Evolutionary conservation across 2,113 vertebrate genomes (phyloP).

Genomic region (Ammospiza caudacuta): DNA sequence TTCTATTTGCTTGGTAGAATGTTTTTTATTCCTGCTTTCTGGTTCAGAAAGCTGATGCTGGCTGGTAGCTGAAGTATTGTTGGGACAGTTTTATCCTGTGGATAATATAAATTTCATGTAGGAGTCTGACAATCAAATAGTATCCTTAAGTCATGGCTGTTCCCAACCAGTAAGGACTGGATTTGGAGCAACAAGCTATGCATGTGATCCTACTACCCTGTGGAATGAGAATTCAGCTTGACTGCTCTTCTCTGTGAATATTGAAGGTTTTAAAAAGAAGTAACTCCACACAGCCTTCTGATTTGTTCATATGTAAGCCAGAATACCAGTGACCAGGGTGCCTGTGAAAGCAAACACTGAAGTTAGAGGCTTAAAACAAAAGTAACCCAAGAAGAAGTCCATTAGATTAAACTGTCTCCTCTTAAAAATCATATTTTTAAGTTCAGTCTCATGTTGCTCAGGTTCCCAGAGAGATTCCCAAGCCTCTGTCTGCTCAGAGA

Average conservation of each 20-base stretch:
- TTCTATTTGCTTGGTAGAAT: neutral
- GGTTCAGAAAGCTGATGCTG: neutral
- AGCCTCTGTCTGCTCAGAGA: neutral
- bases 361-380: constrained; percentile 53
- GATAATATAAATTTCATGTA: neutral
- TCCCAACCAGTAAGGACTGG: neutral
- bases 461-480: neutral
- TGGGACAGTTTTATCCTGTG: neutral
- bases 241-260: neutral
- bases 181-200: neutral
- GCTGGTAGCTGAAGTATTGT: neutral
- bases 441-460: neutral
- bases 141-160: neutral
- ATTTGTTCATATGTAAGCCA: constrained; percentile 89
- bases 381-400: neutral
- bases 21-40: neutral
- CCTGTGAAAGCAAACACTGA: constrained; percentile 76
- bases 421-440: neutral
- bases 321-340: constrained; percentile 88
- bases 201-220: neutral
- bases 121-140: neutral
- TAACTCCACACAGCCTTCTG: constrained; percentile 78
- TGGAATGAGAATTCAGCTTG: neutral
- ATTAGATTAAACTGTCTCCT: neutral
- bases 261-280: constrained; percentile 76